phyloP scores from a whole-genome alignment of 2,797 vertebrate genomes.

The Knipowitschia caucasica region DNA sequence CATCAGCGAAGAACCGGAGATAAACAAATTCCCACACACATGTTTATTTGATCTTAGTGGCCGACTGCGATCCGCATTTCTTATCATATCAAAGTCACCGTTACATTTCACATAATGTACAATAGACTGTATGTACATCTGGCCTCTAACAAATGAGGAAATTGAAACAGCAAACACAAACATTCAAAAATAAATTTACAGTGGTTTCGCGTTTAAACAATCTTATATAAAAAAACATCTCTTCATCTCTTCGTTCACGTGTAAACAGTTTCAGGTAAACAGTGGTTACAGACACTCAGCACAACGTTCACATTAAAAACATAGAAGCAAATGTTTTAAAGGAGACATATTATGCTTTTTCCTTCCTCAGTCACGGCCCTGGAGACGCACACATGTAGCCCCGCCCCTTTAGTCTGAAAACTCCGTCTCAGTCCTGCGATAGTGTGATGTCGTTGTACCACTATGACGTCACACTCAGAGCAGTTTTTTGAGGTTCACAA shows the following conservation, averaged over 20 bases:
- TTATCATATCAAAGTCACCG: not conserved
- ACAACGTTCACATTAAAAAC: slow-evolving; percentile 56
- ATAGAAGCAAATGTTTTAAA: no score
- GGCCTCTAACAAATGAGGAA: slow-evolving; percentile 1
- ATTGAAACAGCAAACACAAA: not conserved
- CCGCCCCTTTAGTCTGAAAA: no score
- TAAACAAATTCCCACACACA: slow-evolving; percentile 7
- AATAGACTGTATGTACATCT: not conserved
- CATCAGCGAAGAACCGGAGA: not conserved
- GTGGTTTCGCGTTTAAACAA: slow-evolving; percentile 18
- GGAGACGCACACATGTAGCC: no score
- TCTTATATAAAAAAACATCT: slow-evolving; percentile 19
- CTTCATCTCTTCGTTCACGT: slow-evolving; percentile 34
- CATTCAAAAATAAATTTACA: slow-evolving; percentile 30
- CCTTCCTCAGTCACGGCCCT: no score
- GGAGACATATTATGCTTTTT: no score
- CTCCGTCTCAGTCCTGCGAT: no score
- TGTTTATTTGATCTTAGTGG: not conserved
- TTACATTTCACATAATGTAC: not conserved
- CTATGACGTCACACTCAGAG: no score
- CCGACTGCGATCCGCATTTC: not conserved
- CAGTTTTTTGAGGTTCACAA: no score
- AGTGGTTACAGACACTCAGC: slow-evolving; percentile 60
- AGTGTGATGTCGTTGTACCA: no score
- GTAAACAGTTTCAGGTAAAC: slow-evolving; percentile 58